Percentiles rank a stretch among this genome's conserved stretches.
Evolutionary conservation across 1,140 invertebrate species (phyloP).

Genomic region (Hermetia illucens): DNA sequence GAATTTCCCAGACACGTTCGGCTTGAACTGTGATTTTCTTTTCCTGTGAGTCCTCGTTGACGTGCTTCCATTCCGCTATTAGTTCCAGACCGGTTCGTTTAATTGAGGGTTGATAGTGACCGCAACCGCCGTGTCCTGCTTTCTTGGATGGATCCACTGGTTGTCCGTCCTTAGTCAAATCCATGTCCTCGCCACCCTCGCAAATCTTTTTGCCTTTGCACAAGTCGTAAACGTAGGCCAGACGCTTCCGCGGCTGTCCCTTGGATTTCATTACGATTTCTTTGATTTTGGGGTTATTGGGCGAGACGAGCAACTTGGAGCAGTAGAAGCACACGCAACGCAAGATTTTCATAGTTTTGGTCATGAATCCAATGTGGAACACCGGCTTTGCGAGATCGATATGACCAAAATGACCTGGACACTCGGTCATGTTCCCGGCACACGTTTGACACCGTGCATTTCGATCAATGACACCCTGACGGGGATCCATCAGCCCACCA

Average conservation of each 20-base stretch:
- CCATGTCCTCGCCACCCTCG: conserved; percentile 97
- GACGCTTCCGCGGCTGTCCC: conserved; percentile 86
- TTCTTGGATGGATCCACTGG: conserved; percentile 44
- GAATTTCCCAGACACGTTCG: conserved; percentile 90
- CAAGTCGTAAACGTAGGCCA: conserved; percentile 93
- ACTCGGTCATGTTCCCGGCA: conserved; percentile 95
- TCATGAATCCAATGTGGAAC: conserved; percentile 95
- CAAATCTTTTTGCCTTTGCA: conserved; percentile 98
- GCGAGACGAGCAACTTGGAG: conserved; percentile 86
- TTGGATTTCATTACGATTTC: conserved; percentile 94
- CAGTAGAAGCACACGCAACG: conserved; percentile 97
- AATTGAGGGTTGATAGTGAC: conserved; percentile 91
- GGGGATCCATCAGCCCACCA: conserved; percentile 96
- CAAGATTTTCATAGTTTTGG: conserved; percentile 92
- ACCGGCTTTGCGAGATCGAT: conserved; percentile 97
- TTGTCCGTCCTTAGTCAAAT: conserved; percentile 59
- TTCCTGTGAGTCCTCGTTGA: conserved; percentile 96
- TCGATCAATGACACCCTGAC: conserved; percentile 94
- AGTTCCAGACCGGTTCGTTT: conserved; percentile 80
- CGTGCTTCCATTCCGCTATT: conserved; percentile 93
- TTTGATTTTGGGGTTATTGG: conserved; percentile 94
- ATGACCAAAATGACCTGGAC: conserved; percentile 99
- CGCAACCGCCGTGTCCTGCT: conserved; percentile 85
- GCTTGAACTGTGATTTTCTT: conserved; percentile 87
- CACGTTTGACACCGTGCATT: conserved; percentile 93